Evolutionary conservation across 2,797 vertebrate species (phyloP).

Genomic region (Glossophaga mutica): DNA sequence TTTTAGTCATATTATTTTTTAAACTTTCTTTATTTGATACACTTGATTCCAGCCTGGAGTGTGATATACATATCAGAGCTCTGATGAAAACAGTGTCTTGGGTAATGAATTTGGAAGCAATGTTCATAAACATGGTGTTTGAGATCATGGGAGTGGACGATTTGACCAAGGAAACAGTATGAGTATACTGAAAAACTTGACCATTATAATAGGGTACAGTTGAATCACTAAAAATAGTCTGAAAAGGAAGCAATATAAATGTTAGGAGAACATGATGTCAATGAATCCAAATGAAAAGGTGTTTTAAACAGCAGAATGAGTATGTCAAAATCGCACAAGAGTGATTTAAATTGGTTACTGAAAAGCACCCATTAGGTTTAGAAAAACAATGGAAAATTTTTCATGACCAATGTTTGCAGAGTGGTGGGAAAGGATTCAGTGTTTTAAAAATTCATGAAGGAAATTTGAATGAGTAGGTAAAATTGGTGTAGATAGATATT

Average conservation of each 20-base stretch:
- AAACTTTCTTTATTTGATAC: background rate
- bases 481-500: too few species aligned
- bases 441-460: background rate
- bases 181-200: background rate
- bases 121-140: background rate
- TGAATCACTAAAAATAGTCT: background rate
- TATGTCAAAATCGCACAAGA: background rate
- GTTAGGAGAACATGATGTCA: background rate
- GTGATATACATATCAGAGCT: background rate
- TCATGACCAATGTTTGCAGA: background rate
- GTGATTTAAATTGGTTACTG: background rate
- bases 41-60: background rate
- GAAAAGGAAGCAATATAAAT: background rate
- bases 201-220: background rate
- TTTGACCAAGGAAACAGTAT: background rate
- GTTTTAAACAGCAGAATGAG: background rate
- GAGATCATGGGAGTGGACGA: background rate
- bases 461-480: background rate
- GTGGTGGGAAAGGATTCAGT: background rate
- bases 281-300: background rate
- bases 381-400: background rate
- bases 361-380: background rate
- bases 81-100: background rate
- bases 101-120: background rate
- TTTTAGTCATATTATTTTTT: background rate